Base-by-base conservation (phyloP, 1,140 invertebrate species). In the Chionoecetes opilio region DNA sequence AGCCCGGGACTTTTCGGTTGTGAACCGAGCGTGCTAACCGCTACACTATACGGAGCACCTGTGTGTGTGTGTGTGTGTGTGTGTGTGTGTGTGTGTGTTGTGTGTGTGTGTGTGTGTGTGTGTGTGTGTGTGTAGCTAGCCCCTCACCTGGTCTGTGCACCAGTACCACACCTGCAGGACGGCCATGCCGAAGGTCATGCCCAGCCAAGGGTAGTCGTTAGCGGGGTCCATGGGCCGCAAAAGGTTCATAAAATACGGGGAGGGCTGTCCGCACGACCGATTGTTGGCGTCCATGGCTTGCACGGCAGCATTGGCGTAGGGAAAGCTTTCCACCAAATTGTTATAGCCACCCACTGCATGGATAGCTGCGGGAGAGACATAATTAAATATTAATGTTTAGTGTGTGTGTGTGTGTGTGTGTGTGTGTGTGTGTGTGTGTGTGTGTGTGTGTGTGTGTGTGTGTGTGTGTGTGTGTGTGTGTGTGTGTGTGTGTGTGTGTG, bases 131-230 rank as follows among this genome's bases (percentile, higher is more conserved):
- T n/a, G n/a, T n/a, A n/a, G n/a, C n/a, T n/a, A n/a, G n/a, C n/a
- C 63, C 41, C 92, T 95, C n/a, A 96, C 96, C 97, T 98, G 97
- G 96, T 97, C 97, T 84, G 97, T 97, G 96, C 97, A 97, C 97
- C 97, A 97, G 96, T 97, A 97, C 97, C 97, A 97, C 75, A 97
- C 96, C 87, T 97, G 97, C 2, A 97, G 97, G 31, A 97, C 96
- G 0, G 97, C 97, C 2, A 97, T 96, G 46, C 97, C 97, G 75
- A 97, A 96, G 34, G 97, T 95, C 32, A 97, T 97, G 26, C 97
- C 97, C n/a, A 97, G 97, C 97, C 97, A 98, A 5, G 97, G 97
- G 14, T 97, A 96, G 91, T 97, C 97, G 46, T 96, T 95, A 3
- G 96, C 96, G 21, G 97, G 97, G 14, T 97, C 96, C 87, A 97